Evolutionary conservation across 2,888 invertebrate species (phyloP).

Genomic region (Sussaba pulchella): DNA sequence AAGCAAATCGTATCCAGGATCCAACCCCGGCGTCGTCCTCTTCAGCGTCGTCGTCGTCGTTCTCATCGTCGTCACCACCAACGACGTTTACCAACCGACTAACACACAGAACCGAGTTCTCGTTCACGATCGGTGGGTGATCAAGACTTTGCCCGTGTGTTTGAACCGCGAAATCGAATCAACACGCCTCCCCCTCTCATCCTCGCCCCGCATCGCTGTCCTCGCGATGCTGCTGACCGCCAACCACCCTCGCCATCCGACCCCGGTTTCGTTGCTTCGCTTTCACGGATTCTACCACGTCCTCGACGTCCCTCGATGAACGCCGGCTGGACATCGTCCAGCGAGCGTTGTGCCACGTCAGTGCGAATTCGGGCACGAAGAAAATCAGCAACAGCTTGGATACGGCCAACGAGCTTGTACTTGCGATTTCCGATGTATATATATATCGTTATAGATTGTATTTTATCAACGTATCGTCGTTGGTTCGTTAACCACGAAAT

Average conservation of each 20-base stretch:
- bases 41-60: slow-evolving; percentile 24
- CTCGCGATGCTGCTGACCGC: slow-evolving; percentile 14
- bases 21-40: slow-evolving; percentile 28
- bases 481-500: slow-evolving; percentile 53
- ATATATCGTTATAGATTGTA: slow-evolving; percentile 18
- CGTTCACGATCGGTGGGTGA: slow-evolving; percentile 60
- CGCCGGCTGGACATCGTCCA: slow-evolving; percentile 43
- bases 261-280: slow-evolving; percentile 29
- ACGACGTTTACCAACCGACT: slow-evolving; percentile 40
- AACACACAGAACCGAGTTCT: slow-evolving; percentile 36
- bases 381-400: slow-evolving; percentile 48
- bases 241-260: slow-evolving; percentile 42
- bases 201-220: slow-evolving; percentile 28
- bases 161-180: slow-evolving; percentile 66
- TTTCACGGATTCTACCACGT: neutral
- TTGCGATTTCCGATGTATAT: too few relatives aligned
- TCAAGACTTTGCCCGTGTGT: slow-evolving; percentile 66
- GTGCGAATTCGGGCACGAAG: slow-evolving; percentile 55
- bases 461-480: neutral
- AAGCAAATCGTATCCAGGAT: slow-evolving; percentile 70
- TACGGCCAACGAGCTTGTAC: neutral
- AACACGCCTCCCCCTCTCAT: slow-evolving; percentile 49
- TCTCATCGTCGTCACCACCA: slow-evolving; percentile 20
- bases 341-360: slow-evolving; percentile 27
- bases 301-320: slow-evolving; percentile 28